Evolutionary conservation across 2,797 vertebrate species (phyloP), one percentile per base, ranked within the genome.

Genomic region (Argyrosomus regius): DNA sequence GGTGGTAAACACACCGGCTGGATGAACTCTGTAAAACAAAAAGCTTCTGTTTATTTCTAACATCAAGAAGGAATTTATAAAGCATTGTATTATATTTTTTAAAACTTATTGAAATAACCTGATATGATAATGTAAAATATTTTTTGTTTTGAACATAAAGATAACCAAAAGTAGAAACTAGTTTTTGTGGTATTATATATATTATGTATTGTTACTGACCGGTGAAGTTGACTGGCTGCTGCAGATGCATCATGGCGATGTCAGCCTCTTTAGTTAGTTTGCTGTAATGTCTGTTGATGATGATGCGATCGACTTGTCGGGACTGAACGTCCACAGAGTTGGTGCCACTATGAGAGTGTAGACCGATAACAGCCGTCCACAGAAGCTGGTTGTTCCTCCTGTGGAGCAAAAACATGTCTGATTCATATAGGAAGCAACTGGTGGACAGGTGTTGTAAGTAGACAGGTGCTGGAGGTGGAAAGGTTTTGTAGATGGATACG

Each of bases 1-100:
- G 94, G 91, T 18, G 97, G 96, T 54, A 99, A 92, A 88, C 98
- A 99, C 75, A 97, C 89, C 0, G 98, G 96, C 84, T 97, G 96
- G 82, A 99, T 9, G 9, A 3, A 60, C 17, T 50, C 80, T 82
- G 72, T 3, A 68, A 20, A 28, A 56, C 22, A 65, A 2, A 26
- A 1, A 8, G 3, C 6, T 0, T 45, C 3, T 20, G 10, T 26
- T 46, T 17, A 39, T 39, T 39, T 9, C 35, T 39, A 39, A 39
- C 35, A 39, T 39, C 35, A 39, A 39, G 8, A 39, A 39, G 8
- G 8, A 39, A 39, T 35, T 9, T 35, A 39, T 39, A 39, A 39
- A 39, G 8, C 9, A 39, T 9, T 9, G 35, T 9, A 39, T 39
- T 39, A 9, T 39, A 39, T 39, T 39, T 35, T 35, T 39, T 39